Base-by-base conservation (phyloP, 2,888 invertebrate species). In the Torymus texanus region DNA sequence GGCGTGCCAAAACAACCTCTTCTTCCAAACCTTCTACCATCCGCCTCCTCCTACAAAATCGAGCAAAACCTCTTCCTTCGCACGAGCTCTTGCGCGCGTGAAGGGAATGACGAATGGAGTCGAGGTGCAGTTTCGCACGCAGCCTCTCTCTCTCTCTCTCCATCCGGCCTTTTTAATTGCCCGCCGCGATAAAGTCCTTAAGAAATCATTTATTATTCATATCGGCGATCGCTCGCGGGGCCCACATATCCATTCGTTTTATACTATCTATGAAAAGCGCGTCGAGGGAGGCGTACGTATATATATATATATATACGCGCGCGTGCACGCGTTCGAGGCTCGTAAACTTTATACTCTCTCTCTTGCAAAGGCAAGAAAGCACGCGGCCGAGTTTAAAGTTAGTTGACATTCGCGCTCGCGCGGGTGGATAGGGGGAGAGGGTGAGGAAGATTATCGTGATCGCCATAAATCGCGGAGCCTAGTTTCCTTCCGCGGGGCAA, bases 141-240 rank as follows among this genome's bases (percentile, higher is more conserved):
- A 16, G n/a, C 56, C 4, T 53, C 75, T 56, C 77, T 29, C 63
- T 13, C 29, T 50, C 56, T 21, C 61, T 67, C 21, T 50, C 58
- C 59, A 24, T 62, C 21, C 75, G 78, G 73, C 80, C 70, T 68
- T 78, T 81, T 81, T 79, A 79, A 81, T 79, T 81, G 79, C 79
- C 75, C 58, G 1, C 50, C 70, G 72, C 78, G 75, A 78, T 78
- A 78, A 81, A 78, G 72, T 58, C 75, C 74, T 79, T 79, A 67
- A 79, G 77, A 79, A 79, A 79, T 81, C 81, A 79, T 81, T 81
- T 77, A 79, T 79, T 74, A 81, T 71, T 73, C 79, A 67, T 81
- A 78, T 81, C 78, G 72, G 56, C 59, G 67, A 80, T 80, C 76
- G n/a, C 62, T 21, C 14, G 41, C 55, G 62, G 41, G 24, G 63